Evolutionary conservation across 2,888 invertebrate species (phyloP).

Genomic region (Camponotus fellah): DNA sequence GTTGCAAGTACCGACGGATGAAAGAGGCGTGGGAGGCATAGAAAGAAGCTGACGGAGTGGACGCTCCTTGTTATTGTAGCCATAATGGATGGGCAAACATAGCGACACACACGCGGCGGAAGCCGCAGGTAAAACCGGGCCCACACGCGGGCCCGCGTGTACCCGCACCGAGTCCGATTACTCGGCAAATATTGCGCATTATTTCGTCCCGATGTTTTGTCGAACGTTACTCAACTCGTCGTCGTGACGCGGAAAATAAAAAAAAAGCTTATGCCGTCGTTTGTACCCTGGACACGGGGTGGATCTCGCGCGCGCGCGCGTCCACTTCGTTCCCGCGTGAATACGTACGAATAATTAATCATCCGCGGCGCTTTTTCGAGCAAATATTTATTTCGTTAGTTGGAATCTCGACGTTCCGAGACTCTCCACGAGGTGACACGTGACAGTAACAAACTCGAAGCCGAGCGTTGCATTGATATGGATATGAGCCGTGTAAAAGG

Average conservation of each 20-base stretch:
- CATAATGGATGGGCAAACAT: slow-evolving; percentile 82
- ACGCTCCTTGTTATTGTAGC: slow-evolving; percentile 82
- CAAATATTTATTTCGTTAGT: slow-evolving; percentile 37
- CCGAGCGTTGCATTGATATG: not conserved
- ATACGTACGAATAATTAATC: slow-evolving; percentile 41
- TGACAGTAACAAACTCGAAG: not conserved
- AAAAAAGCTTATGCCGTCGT: not conserved
- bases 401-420: slow-evolving; percentile 2
- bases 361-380: not conserved
- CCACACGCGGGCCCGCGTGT: slow-evolving; percentile 51
- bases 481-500: not conserved
- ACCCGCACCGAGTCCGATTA: slow-evolving; percentile 69
- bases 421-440: not conserved
- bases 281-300: not conserved
- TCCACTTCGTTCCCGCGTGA: slow-evolving; percentile 25
- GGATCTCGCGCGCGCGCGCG: slow-evolving; percentile 9
- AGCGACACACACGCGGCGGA: slow-evolving; percentile 75
- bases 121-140: slow-evolving; percentile 69
- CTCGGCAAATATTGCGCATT: slow-evolving; percentile 70
- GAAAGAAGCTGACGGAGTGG: slow-evolving; percentile 68
- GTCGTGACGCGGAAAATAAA: slow-evolving; percentile 45
- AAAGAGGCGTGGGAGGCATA: slow-evolving; percentile 62
- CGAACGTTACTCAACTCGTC: slow-evolving; percentile 45
- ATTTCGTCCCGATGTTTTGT: slow-evolving; percentile 54
- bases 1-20: slow-evolving; percentile 63